A percentile compares a stretch with the other conserved stretches of the same genome.
These are phyloP conservation scores for Tolmerus cingulatus DNA, from an alignment of 2,888 invertebrate species.

Conservation along the genomic window DNA sequence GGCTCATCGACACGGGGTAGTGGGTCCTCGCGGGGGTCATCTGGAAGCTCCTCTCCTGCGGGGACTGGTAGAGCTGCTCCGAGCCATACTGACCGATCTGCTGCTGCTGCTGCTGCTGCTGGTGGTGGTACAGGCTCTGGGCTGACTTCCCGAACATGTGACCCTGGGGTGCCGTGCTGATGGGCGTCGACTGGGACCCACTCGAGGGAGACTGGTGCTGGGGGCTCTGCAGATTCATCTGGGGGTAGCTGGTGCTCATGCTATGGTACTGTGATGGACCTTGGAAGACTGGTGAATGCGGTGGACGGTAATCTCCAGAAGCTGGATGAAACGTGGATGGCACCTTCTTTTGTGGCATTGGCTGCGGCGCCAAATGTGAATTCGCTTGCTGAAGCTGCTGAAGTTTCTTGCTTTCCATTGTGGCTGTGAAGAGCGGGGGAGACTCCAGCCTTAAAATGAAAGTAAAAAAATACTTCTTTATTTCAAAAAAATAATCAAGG, in stretches of 20 bases:
- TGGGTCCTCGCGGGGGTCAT: conserved; percentile 66
- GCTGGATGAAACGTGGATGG: conserved; percentile 64
- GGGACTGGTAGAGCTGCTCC: conserved; percentile 61
- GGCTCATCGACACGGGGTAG: conserved; percentile 60
- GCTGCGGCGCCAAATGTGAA: conserved; percentile 62
- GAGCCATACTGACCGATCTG: conserved; percentile 53
- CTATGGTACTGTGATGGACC: conserved; percentile 53
- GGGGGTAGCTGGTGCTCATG: conserved; percentile 52
- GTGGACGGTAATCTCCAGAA: conserved; percentile 65
- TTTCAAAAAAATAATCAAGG: neutral
- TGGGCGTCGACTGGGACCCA: conserved; percentile 58
- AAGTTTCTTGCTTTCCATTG: conserved; percentile 75
- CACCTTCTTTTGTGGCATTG: conserved; percentile 65
- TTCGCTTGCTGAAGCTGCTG: conserved; percentile 62
- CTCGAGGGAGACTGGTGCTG: conserved; percentile 50
- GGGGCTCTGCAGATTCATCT: conserved; percentile 47
- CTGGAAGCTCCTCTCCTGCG: conserved; percentile 69
- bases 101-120: conserved; percentile 57
- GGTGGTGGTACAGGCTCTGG: conserved; percentile 65
- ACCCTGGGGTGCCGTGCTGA: conserved; percentile 57
- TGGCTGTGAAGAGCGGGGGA: conserved; percentile 70
- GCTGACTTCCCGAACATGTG: conserved; percentile 55
- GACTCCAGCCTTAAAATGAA: conserved; percentile 71
- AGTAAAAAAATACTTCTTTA: neutral
- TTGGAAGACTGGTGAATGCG: conserved; percentile 64